Evolutionary conservation across 2,797 vertebrate species (phyloP).

Genomic region (Lacerta viridis): DNA sequence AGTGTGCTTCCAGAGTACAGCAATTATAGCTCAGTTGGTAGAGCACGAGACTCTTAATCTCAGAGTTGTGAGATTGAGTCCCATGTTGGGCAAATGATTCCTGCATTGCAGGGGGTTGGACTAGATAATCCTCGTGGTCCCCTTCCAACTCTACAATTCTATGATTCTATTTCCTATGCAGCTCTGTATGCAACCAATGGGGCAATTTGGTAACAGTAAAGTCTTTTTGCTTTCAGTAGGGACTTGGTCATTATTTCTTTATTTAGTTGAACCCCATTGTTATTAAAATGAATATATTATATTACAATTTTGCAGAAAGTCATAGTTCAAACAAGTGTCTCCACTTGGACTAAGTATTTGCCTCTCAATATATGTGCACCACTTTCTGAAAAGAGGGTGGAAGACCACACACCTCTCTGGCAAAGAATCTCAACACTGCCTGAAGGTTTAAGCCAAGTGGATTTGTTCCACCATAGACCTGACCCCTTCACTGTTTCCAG

Average conservation of each 20-base stretch:
- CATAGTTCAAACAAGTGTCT: background rate
- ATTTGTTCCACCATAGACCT: background rate
- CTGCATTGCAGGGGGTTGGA: too few species aligned
- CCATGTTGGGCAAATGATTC: too few species aligned
- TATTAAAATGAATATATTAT: background rate
- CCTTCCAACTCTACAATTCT: too few species aligned
- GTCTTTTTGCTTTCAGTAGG: background rate
- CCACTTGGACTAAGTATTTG: slow-evolving; percentile 16
- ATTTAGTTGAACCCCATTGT: slow-evolving; percentile 16
- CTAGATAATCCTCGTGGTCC: too few species aligned
- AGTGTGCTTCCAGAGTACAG: background rate
- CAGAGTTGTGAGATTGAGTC: too few species aligned
- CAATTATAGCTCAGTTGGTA: background rate
- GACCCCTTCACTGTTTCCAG: background rate
- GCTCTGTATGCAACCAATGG: background rate
- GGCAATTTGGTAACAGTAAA: background rate
- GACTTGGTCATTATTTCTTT: background rate
- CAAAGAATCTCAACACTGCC: background rate
- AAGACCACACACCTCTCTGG: background rate
- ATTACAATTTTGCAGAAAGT: background rate
- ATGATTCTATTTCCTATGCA: background rate
- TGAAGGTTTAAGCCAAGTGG: slow-evolving; percentile 1
- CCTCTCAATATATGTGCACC: background rate
- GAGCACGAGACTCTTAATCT: too few species aligned
- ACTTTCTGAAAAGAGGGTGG: background rate